These are phyloP conservation scores for Plecturocebus donacophilus DNA, from an alignment of 2,113 vertebrate species.

Conservation along the genomic window DNA sequence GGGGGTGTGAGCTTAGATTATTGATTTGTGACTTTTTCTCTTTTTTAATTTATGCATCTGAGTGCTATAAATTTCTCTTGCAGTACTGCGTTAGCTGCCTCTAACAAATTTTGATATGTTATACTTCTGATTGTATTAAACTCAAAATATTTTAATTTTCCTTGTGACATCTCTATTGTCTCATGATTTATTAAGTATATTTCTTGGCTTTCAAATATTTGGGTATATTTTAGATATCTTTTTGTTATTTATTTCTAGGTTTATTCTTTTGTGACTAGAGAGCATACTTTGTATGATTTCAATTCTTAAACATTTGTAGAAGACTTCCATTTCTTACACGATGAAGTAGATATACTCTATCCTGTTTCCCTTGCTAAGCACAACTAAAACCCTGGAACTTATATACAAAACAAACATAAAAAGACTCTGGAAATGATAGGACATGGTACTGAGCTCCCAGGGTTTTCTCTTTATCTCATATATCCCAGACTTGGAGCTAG, in stretches of 20 bases:
- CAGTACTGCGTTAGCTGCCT: neutral
- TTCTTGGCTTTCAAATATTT: neutral
- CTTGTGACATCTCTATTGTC: neutral
- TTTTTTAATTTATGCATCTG: neutral
- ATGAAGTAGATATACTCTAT: neutral
- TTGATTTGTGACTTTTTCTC: neutral
- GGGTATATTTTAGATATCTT: neutral
- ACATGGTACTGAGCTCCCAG: neutral
- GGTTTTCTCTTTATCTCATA: neutral
- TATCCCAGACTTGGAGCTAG: neutral
- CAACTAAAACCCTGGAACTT: neutral
- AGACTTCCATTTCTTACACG: neutral
- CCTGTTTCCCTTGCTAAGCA: neutral
- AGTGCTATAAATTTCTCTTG: neutral
- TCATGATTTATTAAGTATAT: neutral
- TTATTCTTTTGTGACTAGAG: neutral
- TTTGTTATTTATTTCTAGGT: neutral
- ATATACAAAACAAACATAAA: no score
- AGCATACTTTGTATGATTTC: neutral
- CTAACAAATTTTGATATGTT: neutral
- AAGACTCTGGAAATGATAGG: neutral
- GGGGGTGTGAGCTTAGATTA: neutral
- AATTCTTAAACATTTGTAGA: neutral
- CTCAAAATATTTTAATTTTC: neutral
- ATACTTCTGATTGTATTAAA: constrained; percentile 16